Percentiles rank a stretch among this genome's conserved stretches.
phyloP scores from a whole-genome alignment of 2,888 invertebrate genomes.

The Villa cingulata region DNA sequence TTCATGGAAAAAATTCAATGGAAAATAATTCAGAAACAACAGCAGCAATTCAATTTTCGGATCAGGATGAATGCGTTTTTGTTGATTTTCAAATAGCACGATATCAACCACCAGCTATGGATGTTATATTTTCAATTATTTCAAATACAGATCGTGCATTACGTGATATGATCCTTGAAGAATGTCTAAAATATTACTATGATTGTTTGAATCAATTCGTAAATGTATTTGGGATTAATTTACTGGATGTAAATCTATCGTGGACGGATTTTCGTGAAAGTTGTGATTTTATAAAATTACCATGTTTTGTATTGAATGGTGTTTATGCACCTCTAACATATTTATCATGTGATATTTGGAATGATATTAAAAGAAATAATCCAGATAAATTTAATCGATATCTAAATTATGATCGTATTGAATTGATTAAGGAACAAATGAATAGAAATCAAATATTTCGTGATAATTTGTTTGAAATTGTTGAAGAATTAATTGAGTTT shows the following conservation, averaged over 20 bases:
- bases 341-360: constrained; percentile 29
- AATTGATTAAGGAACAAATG: constrained; percentile 19
- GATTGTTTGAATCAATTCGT: constrained; percentile 22
- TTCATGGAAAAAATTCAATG: neutral
- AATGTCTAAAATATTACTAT: constrained; percentile 20
- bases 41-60: no score
- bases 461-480: constrained; percentile 21
- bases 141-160: constrained; percentile 21
- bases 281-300: constrained; percentile 26
- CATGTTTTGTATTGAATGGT: constrained; percentile 32
- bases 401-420: constrained; percentile 25
- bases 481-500: constrained; percentile 19
- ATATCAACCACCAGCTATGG: constrained; percentile 30
- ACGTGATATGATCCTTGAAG: constrained; percentile 15
- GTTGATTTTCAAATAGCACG: constrained; percentile 31
- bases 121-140: constrained; percentile 26
- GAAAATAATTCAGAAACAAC: no score
- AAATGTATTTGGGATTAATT: constrained; percentile 20
- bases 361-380: constrained; percentile 25
- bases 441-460: constrained; percentile 17
- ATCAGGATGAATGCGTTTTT: constrained; percentile 8
- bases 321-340: constrained; percentile 24
- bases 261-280: constrained; percentile 27
- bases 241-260: constrained; percentile 22
- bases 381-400: constrained; percentile 30